Base-by-base conservation (phyloP, 2,888 invertebrate species). In the Caenorhabditis sp. region DNA sequence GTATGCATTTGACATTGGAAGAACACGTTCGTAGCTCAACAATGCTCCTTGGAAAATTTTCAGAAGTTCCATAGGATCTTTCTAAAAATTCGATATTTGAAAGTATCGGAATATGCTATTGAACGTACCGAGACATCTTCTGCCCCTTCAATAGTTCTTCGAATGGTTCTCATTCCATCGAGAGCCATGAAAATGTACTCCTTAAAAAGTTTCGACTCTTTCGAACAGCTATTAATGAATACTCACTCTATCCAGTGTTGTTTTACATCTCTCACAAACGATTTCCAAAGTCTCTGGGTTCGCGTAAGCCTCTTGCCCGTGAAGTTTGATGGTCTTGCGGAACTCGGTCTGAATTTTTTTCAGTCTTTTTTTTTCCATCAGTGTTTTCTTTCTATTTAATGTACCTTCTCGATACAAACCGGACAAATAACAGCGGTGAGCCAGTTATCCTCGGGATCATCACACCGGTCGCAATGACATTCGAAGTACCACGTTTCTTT, bases 401-500 rank as follows among this genome's bases (percentile, higher is more conserved):
- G 12, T 22, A 80, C 75, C 35, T 79, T 70, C 19, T 84, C 84
- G 49, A 84, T 75, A 58, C 91, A 91, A 47, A 84, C 69, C 0
- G 90, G 91, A 59, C 92, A 92, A 38, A 85, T 79, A 7, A 90
- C 84, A 7, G 91, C 74, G 7, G 91, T 91, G 16, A 92, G 85
- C 35, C 89, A 72, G 56, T 92, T 88, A 28, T 92, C 92, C 6
- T 72, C 72, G 61, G 85, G 69, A 80, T 92, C 92, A 24, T 64
- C 64, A 73, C 92, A 92, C 24, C 92, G 86, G 12, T 86, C 86
- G 79, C 92, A 92, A 38, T 91, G 80, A 81, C 92, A 92, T 16
- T 89, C 82, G 74, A 92, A 92, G 72, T 90, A 92, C 92, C 91
- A 92, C 2, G 90, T 89, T 79, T 91, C 91, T 59, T 86, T 87